A percentile compares a stretch with the other conserved stretches of the same genome.
These are phyloP conservation scores for Phragmatobia fuliginosa DNA, from an alignment of 2,888 invertebrate species.

Conservation along the genomic window DNA sequence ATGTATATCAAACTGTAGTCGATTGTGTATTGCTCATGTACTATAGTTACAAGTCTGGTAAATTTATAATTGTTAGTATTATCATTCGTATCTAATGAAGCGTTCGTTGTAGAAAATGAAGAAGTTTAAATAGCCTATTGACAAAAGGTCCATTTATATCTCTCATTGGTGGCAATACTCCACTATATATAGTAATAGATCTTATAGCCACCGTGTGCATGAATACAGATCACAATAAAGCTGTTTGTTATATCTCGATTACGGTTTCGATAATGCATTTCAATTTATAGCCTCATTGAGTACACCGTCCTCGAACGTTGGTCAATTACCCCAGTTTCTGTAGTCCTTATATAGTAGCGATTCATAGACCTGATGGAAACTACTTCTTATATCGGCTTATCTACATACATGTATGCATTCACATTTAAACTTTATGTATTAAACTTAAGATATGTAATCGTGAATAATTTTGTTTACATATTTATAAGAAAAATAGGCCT, in stretches of 20 bases:
- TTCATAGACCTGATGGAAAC: slow-evolving; percentile 38
- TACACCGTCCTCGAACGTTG: slow-evolving; percentile 60
- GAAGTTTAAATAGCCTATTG: slow-evolving; percentile 29
- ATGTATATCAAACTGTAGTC: not conserved
- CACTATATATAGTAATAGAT: slow-evolving; percentile 63
- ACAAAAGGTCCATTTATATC: slow-evolving; percentile 42
- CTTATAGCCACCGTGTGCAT: slow-evolving; percentile 62
- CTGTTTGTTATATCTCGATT: slow-evolving; percentile 75
- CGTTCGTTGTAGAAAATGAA: slow-evolving; percentile 24
- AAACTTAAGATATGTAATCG: not conserved
- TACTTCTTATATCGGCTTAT: slow-evolving; percentile 20
- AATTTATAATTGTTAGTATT: slow-evolving; percentile 17
- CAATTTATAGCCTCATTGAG: slow-evolving; percentile 81
- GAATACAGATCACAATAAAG: slow-evolving; percentile 67
- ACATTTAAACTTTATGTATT: not conserved
- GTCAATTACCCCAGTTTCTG: slow-evolving; percentile 74
- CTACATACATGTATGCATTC: not conserved
- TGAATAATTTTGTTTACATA: too few species aligned
- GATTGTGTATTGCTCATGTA: not conserved
- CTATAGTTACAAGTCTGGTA: not conserved
- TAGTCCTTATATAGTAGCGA: slow-evolving; percentile 52
- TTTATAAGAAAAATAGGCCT: not conserved
- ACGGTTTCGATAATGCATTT: slow-evolving; percentile 77
- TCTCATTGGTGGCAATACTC: slow-evolving; percentile 54
- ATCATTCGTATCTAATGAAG: slow-evolving; percentile 25